Percentiles rank a stretch among this genome's conserved stretches.
Conservation (phyloP, 2,797 vertebrate species). For the Eutrigla gurnardus region DNA sequence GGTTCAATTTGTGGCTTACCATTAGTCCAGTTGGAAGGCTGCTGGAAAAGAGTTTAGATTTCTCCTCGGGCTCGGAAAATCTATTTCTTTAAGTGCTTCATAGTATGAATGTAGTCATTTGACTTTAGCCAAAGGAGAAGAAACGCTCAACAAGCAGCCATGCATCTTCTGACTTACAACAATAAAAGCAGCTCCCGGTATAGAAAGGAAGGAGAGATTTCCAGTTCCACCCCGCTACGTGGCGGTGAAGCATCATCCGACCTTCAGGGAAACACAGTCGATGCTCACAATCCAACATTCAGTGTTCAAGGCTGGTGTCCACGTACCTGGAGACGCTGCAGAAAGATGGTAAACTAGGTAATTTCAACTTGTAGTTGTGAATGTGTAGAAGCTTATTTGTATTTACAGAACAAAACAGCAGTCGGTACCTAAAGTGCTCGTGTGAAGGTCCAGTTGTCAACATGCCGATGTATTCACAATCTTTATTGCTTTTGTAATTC, state of each 20-base stretch:
- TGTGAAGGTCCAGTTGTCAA: not conserved
- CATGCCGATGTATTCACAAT: not conserved
- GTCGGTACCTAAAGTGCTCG: not conserved
- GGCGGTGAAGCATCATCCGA: not conserved
- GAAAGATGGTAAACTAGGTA: not conserved
- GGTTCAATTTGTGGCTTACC: not conserved
- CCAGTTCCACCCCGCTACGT: not conserved
- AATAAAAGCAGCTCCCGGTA: not conserved
- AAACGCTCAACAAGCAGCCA: not conserved
- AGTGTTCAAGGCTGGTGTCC: accelerated
- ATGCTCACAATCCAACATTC: too few relatives aligned
- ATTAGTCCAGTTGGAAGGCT: not conserved
- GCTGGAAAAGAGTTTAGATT: not conserved
- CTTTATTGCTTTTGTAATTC: not conserved
- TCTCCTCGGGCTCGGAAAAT: not conserved
- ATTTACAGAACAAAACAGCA: too few relatives aligned
- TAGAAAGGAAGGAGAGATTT: not conserved
- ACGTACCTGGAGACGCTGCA: not conserved
- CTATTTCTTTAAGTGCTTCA: slow-evolving; percentile 2
- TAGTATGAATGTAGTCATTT: not conserved
- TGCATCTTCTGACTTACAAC: too few relatives aligned
- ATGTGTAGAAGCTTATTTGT: not conserved
- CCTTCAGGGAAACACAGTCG: not conserved
- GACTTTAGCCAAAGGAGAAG: not conserved
- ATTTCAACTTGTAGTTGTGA: not conserved